These are phyloP conservation scores for Hyalella azteca DNA, from an alignment of 2,888 invertebrate genomes.

Conservation along the genomic window DNA sequence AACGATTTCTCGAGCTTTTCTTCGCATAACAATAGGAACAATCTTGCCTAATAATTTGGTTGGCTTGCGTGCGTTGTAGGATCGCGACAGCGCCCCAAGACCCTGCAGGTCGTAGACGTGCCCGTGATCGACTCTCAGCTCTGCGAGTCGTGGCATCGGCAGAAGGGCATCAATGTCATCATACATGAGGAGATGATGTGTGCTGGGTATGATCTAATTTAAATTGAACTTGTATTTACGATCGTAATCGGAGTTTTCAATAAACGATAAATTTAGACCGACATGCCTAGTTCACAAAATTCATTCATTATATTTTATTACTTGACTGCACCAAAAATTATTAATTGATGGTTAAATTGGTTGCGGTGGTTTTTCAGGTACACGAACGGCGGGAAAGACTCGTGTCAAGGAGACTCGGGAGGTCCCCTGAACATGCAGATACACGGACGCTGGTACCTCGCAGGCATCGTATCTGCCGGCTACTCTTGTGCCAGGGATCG, in stretches of 20 bases:
- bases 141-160: constrained; percentile 73
- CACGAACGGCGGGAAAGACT: constrained; percentile 83
- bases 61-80: constrained; percentile 65
- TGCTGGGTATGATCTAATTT: constrained; percentile 83
- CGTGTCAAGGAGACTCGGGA: constrained; percentile 82
- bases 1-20: too few species aligned
- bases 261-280: too few species aligned
- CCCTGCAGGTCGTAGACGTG: constrained; percentile 88
- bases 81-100: constrained; percentile 84
- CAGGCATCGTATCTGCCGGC: constrained; percentile 90
- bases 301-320: too few species aligned
- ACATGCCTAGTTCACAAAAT: too few species aligned
- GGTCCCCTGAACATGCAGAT: constrained; percentile 90
- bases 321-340: too few species aligned
- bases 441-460: constrained; percentile 85
- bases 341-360: too few species aligned
- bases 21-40: too few species aligned
- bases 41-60: too few species aligned
- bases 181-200: constrained; percentile 96
- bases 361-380: constrained; percentile 62
- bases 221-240: too few species aligned
- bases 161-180: constrained; percentile 82
- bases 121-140: constrained; percentile 88
- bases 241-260: too few species aligned
- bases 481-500: constrained; percentile 92